Evolutionary conservation across 2,113 vertebrate species (phyloP), one percentile per base, ranked within the genome.

Genomic region (Pelecanus crispus): DNA sequence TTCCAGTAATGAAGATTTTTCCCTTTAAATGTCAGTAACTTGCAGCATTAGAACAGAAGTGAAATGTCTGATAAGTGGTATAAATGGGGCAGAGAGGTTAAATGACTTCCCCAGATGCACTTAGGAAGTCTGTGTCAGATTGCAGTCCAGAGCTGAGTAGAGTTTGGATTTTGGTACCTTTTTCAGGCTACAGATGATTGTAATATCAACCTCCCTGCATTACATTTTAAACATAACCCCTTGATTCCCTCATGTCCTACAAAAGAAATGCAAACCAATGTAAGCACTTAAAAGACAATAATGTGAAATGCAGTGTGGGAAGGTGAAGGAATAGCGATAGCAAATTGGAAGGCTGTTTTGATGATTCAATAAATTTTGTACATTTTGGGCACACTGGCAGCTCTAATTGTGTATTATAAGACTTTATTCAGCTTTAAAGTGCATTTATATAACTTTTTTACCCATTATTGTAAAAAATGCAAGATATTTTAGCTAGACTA

Each of bases 21-120:
- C 42, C 56, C n/a, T 92, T 77, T 90, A 92, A 92, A 92, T 82
- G 82, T 88, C 88, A 90, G 40, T 56, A 58, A 88, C 56, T 72
- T 83, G 25, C 62, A 80, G 53, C 26, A 32, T 58, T 82, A 50
- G 79, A 87, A 71, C n/a, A 85, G 52, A 79, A 82, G 25, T 70
- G 17, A 70, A 89, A 44, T 31, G 31, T 67, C 72, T 87, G 62
- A 42, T 72, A 72, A 66, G 71, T 77, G 86, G 58, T 45, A 77
- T 56, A 79, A 90, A 70, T 45, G 58, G 58, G 17, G 28, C 67
- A 85, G 61, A 55, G 52, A 71, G 78, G 70, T 87, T 91, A 79
- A 90, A 90, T 56, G 7, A n/a, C 36, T 88, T 93, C 56, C 65
- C 38, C 28, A 56, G 44, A 44, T 75, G 36, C 17, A 2, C 32